phyloP scores from a whole-genome alignment of 2,888 invertebrate genomes.

The Chymomyza caudatula region DNA sequence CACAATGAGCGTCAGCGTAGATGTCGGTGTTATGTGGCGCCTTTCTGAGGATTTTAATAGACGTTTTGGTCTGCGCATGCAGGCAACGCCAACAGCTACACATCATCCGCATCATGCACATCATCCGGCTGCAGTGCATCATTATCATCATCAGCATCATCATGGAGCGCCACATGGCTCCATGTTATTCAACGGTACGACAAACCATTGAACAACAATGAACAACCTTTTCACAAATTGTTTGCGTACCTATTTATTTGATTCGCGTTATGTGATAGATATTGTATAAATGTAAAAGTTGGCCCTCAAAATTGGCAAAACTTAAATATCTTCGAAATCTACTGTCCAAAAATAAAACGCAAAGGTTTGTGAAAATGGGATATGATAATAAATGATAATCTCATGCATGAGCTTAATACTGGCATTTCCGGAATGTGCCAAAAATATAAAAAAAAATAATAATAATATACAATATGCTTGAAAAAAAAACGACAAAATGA shows the following conservation, averaged over 20 bases:
- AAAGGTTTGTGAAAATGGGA: too few species aligned
- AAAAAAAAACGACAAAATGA: not conserved
- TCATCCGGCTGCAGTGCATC: conserved; percentile 52
- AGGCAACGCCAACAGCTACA: conserved; percentile 72
- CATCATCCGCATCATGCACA: conserved; percentile 48
- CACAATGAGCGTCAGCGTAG: conserved; percentile 78
- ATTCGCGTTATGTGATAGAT: too few species aligned
- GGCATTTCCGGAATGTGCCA: conserved; percentile 37
- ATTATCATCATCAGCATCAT: conserved; percentile 47
- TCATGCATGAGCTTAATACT: not conserved
- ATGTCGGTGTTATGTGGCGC: conserved; percentile 79
- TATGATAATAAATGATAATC: not conserved
- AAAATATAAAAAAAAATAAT: conserved; percentile 1
- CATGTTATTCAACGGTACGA: conserved; percentile 64
- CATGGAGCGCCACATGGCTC: conserved; percentile 57
- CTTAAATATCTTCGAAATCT: too few species aligned
- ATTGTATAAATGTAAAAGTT: too few species aligned
- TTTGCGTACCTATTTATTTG: too few species aligned
- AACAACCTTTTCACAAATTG: too few species aligned
- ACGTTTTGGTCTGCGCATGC: conserved; percentile 78
- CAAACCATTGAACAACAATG: too few species aligned
- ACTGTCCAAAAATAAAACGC: not conserved
- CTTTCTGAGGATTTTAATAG: conserved; percentile 78
- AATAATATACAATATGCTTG: not conserved
- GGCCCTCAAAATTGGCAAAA: too few species aligned